phyloP scores from a whole-genome alignment of 2,797 vertebrate species.

The Thunnus albacares region DNA sequence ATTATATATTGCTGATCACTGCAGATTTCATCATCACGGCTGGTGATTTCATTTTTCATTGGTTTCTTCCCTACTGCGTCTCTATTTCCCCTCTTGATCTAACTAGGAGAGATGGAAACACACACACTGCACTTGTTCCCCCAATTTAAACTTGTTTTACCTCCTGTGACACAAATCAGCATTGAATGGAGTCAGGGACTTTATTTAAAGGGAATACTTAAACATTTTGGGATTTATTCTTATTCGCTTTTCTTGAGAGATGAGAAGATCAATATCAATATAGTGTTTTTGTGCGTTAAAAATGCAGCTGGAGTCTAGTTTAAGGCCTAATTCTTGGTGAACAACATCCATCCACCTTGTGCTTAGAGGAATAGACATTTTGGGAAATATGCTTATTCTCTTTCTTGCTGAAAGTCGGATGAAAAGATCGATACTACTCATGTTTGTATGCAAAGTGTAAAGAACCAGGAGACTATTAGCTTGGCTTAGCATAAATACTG shows the following conservation, averaged over 20 bases:
- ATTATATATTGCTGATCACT: slow-evolving; percentile 38
- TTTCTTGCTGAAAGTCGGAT: not conserved
- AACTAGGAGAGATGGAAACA: slow-evolving; percentile 17
- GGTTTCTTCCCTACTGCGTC: slow-evolving; percentile 6
- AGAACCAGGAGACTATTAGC: no score
- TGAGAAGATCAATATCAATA: not conserved
- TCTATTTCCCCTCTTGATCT: slow-evolving; percentile 14
- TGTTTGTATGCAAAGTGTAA: not conserved
- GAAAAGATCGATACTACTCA: not conserved
- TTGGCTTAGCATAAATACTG: no score
- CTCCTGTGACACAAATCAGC: not conserved
- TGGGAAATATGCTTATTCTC: not conserved
- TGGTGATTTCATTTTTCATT: slow-evolving; percentile 42
- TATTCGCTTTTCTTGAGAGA: not conserved
- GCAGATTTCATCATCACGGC: slow-evolving; percentile 48
- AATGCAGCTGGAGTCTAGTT: not conserved
- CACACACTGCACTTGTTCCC: slow-evolving; percentile 4
- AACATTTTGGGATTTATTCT: not conserved
- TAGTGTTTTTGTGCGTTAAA: not conserved
- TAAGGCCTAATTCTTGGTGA: not conserved
- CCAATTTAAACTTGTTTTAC: not conserved
- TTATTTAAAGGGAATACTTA: not conserved
- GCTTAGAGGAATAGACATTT: no score
- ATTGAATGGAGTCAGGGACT: not conserved
- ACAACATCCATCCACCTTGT: not conserved